phyloP scores from a whole-genome alignment of 1,140 invertebrate species.

The Camponotus pennsylvanicus region DNA sequence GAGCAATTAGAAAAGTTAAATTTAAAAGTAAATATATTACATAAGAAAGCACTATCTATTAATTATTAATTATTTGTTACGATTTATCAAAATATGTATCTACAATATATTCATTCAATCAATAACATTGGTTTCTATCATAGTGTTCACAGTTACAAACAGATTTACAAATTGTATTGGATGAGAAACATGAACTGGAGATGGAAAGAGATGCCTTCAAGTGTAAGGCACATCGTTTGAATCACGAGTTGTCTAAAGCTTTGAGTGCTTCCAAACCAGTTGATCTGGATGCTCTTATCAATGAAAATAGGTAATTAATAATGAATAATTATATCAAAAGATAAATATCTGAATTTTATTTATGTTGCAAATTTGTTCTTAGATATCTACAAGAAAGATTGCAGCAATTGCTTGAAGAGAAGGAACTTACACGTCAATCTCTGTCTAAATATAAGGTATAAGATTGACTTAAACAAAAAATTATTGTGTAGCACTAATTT shows the following conservation, averaged over 20 bases:
- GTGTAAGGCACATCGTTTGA: slow-evolving; percentile 93
- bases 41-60: background rate
- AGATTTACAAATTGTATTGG: slow-evolving; percentile 92
- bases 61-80: background rate
- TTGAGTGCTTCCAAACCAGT: slow-evolving; percentile 89
- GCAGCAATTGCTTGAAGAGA: slow-evolving; percentile 93
- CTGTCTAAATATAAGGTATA: slow-evolving; percentile 91
- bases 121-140: slow-evolving; percentile 62
- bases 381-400: slow-evolving; percentile 93
- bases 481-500: slow-evolving; percentile 1
- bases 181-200: slow-evolving; percentile 95
- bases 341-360: slow-evolving; percentile 26
- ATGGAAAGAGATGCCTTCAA: slow-evolving; percentile 94
- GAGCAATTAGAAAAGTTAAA: slow-evolving; percentile 90
- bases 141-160: slow-evolving; percentile 90
- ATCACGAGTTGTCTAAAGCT: slow-evolving; percentile 92
- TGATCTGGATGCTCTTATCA: slow-evolving; percentile 93
- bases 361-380: slow-evolving; percentile 51
- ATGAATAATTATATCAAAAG: background rate
- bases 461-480: slow-evolving; percentile 1
- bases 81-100: background rate
- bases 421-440: slow-evolving; percentile 91
- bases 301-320: slow-evolving; percentile 90
- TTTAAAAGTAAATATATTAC: slow-evolving; percentile 86
- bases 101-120: background rate